phyloP scores from a whole-genome alignment of 2,797 vertebrate species.

The Brachyalestes nurse region DNA sequence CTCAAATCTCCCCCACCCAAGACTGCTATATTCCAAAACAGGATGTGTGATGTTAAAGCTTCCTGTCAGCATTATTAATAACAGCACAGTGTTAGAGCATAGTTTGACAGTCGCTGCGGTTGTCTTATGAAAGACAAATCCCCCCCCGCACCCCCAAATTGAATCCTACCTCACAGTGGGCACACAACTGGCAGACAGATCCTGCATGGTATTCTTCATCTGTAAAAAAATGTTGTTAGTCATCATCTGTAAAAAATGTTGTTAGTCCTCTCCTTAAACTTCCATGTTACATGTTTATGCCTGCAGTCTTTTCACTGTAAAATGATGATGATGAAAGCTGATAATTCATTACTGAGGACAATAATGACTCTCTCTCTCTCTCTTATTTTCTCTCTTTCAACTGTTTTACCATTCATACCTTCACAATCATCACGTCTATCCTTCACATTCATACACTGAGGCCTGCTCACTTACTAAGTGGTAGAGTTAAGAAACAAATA shows the following conservation, averaged over 20 bases:
- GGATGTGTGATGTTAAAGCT: neutral
- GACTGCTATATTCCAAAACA: neutral
- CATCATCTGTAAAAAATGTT: slow-evolving; percentile 66
- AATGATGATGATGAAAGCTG: neutral
- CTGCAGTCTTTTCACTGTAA: neutral
- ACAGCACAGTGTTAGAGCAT: neutral
- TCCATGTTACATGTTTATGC: neutral
- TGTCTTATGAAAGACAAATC: neutral
- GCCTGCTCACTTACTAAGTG: neutral
- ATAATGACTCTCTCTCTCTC: neutral
- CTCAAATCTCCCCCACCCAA: neutral
- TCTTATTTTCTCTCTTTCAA: neutral
- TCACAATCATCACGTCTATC: neutral
- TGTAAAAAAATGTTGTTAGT: too few species aligned
- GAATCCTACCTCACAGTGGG: slow-evolving; percentile 85
- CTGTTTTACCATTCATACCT: neutral
- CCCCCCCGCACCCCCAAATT: too few species aligned
- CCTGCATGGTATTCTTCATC: slow-evolving; percentile 81
- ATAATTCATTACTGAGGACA: neutral
- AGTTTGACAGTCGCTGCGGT: neutral
- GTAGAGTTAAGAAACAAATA: neutral
- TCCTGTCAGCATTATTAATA: neutral
- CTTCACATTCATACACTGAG: neutral
- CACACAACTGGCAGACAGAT: slow-evolving; percentile 85
- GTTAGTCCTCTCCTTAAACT: slow-evolving; percentile 15